A percentile compares a stretch with the other conserved stretches of the same genome.
These are phyloP conservation scores for Leptopilina clavipes DNA, from an alignment of 1,140 invertebrate genomes.

Conservation along the genomic window DNA sequence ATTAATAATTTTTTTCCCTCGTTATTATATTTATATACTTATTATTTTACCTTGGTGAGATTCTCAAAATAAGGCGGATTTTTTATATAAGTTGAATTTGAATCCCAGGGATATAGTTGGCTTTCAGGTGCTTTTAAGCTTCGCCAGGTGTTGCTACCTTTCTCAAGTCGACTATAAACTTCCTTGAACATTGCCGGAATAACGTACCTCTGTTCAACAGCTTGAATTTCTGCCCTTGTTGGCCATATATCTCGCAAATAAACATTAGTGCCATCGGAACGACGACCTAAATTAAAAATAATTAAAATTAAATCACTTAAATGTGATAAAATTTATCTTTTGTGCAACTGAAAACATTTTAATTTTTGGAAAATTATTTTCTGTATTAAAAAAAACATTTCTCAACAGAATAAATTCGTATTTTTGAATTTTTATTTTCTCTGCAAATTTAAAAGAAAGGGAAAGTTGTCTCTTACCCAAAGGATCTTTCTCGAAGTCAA, in stretches of 20 bases:
- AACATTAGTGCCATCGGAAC: slow-evolving; percentile 83
- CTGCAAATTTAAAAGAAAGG: not conserved
- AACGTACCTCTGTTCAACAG: slow-evolving; percentile 91
- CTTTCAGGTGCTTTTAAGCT: slow-evolving; percentile 85
- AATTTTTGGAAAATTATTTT: too few species aligned
- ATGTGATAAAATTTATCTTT: too few species aligned
- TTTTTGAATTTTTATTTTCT: not conserved
- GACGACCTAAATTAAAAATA: slow-evolving; percentile 76
- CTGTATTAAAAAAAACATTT: too few species aligned
- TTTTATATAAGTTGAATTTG: slow-evolving; percentile 95
- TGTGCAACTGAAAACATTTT: too few species aligned
- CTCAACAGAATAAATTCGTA: not conserved
- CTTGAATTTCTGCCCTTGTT: slow-evolving; percentile 90
- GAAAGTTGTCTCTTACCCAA: slow-evolving; percentile 78
- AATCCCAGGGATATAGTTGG: slow-evolving; percentile 94
- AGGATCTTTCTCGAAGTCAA: slow-evolving; percentile 94
- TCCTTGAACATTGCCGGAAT: slow-evolving; percentile 99
- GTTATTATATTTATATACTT: too few species aligned
- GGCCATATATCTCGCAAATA: slow-evolving; percentile 98
- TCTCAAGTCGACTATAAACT: slow-evolving; percentile 90
- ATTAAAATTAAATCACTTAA: slow-evolving; percentile 11
- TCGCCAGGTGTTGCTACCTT: slow-evolving; percentile 92
- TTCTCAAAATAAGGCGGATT: slow-evolving; percentile 96
- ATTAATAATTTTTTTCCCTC: not conserved
- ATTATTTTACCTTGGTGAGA: slow-evolving; percentile 80